Conservation (phyloP, 2,888 invertebrate genomes). For the Coremacera marginata region DNA sequence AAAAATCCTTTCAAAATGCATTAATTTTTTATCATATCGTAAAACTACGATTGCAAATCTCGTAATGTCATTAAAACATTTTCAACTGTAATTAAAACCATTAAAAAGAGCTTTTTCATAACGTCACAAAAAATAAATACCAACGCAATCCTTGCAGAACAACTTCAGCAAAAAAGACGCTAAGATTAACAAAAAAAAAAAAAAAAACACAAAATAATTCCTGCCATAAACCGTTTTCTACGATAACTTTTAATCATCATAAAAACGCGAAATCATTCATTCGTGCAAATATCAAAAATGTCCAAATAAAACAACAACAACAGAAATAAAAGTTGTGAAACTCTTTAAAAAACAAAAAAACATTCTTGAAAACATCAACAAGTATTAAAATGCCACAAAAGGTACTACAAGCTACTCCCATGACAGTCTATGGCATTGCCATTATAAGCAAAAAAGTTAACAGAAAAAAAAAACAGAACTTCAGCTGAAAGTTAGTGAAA, state of each 20-base stretch:
- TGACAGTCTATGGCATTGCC: background rate
- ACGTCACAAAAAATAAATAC: conserved; percentile 21
- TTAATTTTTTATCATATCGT: conserved; percentile 37
- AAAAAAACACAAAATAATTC: background rate
- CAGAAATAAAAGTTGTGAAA: background rate
- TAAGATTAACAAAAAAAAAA: background rate
- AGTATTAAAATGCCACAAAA: conserved; percentile 5
- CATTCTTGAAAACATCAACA: background rate
- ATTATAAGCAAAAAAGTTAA: background rate
- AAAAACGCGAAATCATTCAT: conserved; percentile 44
- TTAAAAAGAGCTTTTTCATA: conserved; percentile 49
- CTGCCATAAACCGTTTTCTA: conserved; percentile 32
- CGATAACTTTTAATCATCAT: conserved; percentile 47
- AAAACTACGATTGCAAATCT: conserved; percentile 44
- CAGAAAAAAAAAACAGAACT: background rate
- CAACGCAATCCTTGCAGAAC: background rate
- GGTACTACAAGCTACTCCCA: background rate
- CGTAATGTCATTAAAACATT: conserved; percentile 48
- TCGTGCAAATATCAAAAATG: conserved; percentile 39
- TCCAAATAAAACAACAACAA: conserved; percentile 6
- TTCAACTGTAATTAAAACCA: conserved; percentile 50
- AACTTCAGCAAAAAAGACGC: background rate
- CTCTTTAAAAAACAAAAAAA: conserved; percentile 17
- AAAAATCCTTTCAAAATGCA: background rate
- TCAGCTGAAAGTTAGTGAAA: conserved; percentile 5